Conservation (phyloP, 2,113 vertebrate genomes). For the Leucosticte australis region DNA sequence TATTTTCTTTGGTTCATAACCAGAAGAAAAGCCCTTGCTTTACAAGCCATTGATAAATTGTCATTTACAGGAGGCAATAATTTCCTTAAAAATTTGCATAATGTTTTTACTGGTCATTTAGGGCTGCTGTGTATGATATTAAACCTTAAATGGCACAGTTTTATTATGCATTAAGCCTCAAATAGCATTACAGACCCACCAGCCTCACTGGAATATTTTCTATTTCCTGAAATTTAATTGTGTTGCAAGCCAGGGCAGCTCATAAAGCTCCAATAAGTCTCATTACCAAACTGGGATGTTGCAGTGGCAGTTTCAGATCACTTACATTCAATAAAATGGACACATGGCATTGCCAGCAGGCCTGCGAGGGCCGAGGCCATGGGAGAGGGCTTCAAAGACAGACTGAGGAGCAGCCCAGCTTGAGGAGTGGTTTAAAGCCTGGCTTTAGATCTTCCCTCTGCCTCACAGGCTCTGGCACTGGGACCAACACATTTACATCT, state of each 20-base stretch:
- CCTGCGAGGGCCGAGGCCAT: background rate
- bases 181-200: conserved; percentile 9
- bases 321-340: background rate
- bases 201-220: conserved; percentile 44
- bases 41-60: conserved; percentile 55
- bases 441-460: background rate
- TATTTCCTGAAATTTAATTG: conserved; percentile 54
- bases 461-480: background rate
- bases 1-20: conserved; percentile 1
- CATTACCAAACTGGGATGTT: conserved; percentile 31
- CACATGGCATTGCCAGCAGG: background rate
- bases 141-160: conserved; percentile 28
- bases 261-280: conserved; percentile 41
- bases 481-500: background rate
- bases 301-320: background rate
- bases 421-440: background rate
- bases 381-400: background rate
- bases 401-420: background rate
- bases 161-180: conserved; percentile 54
- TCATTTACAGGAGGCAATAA: conserved; percentile 27
- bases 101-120: conserved; percentile 55
- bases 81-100: conserved; percentile 57
- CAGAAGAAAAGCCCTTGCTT: conserved; percentile 34
- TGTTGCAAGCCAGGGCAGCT: conserved; percentile 15
- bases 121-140: conserved; percentile 36